These are phyloP conservation scores for Bothrops jararaca DNA, from an alignment of 2,113 vertebrate species.

Conservation along the genomic window DNA sequence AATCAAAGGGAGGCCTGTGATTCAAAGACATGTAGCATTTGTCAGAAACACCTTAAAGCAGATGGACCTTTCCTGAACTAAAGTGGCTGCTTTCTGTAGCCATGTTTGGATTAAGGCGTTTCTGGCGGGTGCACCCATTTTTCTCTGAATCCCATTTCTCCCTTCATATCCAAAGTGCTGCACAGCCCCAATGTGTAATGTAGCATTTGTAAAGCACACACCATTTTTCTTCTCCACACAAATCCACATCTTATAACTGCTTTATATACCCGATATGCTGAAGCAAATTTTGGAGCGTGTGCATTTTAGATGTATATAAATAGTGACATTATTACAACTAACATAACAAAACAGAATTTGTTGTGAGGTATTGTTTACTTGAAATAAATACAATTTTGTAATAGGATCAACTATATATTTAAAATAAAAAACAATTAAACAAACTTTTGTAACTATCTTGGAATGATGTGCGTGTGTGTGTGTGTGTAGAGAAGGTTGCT, in stretches of 20 bases:
- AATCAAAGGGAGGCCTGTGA: background rate
- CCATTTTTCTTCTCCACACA: background rate
- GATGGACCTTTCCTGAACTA: background rate
- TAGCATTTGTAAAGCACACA: background rate
- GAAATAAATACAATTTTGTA: background rate
- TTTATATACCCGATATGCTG: background rate
- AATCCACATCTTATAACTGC: background rate
- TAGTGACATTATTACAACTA: background rate
- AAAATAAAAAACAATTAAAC: background rate
- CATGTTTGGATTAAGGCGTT: background rate
- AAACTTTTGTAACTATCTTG: background rate
- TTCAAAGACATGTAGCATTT: background rate
- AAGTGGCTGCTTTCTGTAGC: background rate
- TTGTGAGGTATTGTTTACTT: background rate
- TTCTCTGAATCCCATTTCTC: background rate
- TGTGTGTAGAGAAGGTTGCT: background rate
- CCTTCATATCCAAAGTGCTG: background rate
- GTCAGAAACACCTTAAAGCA: background rate
- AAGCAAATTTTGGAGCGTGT: background rate
- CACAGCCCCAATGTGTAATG: background rate
- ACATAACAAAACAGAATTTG: background rate
- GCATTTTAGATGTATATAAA: background rate
- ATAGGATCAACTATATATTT: background rate
- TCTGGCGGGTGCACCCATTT: background rate
- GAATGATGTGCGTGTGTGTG: background rate